A percentile compares a stretch with the other conserved stretches of the same genome.
These are phyloP conservation scores for Leptoteleia sp. DNA, from an alignment of 1,140 invertebrate genomes.

Conservation along the genomic window DNA sequence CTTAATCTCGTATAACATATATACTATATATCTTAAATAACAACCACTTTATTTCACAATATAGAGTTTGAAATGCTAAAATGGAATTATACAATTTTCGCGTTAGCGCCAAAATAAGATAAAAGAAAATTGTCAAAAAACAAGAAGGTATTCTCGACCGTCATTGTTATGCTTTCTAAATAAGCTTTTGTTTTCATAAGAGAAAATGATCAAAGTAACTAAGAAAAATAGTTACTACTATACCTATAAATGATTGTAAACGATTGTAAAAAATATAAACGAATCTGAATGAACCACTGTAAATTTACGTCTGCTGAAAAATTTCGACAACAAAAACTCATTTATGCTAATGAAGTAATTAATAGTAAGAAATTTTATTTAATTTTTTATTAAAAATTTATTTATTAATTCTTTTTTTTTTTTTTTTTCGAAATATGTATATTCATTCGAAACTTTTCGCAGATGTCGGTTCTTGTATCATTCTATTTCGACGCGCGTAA, in stretches of 20 bases:
- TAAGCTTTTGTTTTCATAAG: constrained; percentile 59
- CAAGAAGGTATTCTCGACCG: constrained; percentile 16
- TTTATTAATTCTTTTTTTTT: too few species aligned
- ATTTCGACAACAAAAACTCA: constrained; percentile 37
- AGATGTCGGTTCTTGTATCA: constrained; percentile 33
- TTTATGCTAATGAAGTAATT: too few species aligned
- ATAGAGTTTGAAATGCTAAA: constrained; percentile 69
- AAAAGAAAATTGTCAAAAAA: constrained; percentile 13
- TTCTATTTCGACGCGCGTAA: constrained; percentile 3
- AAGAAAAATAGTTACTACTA: constrained; percentile 8
- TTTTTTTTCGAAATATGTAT: not conserved
- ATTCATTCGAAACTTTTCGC: constrained; percentile 25
- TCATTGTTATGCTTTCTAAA: constrained; percentile 20
- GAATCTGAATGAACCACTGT: not conserved
- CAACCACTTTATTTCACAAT: constrained; percentile 63
- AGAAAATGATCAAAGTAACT: constrained; percentile 70
- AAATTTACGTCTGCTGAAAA: constrained; percentile 9
- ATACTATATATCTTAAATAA: constrained; percentile 70
- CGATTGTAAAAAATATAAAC: too few species aligned
- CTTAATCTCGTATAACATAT: constrained; percentile 62
- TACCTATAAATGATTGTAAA: too few species aligned
- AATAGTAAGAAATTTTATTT: too few species aligned
- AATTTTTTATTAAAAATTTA: not conserved
- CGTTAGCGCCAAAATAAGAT: constrained; percentile 1
- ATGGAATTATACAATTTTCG: constrained; percentile 66